These are phyloP conservation scores for Tricholauxania praeusta DNA, from an alignment of 2,888 invertebrate species.

Conservation along the genomic window DNA sequence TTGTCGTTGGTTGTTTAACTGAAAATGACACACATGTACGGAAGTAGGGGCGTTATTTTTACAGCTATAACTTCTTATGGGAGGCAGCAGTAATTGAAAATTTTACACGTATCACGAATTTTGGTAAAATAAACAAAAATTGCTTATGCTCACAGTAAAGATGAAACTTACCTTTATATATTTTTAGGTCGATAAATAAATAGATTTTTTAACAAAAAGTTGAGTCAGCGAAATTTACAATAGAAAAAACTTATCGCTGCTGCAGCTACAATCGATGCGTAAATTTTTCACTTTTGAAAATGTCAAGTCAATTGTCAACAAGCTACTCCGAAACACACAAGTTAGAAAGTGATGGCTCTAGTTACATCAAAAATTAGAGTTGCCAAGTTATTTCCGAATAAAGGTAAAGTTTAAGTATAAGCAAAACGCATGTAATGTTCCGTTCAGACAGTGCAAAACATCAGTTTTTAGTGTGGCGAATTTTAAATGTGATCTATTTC, in stretches of 20 bases:
- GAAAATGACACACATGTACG: neutral
- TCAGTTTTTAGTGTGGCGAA: no score
- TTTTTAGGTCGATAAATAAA: neutral
- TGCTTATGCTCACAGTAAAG: neutral
- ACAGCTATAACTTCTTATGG: neutral
- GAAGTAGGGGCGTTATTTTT: neutral
- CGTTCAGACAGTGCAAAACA: no score
- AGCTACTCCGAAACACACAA: neutral
- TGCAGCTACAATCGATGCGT: conserved; percentile 8
- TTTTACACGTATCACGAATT: neutral
- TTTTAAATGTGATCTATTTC: no score
- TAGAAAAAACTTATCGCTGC: conserved; percentile 9
- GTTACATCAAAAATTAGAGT: neutral
- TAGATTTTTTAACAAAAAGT: neutral
- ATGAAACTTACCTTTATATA: neutral
- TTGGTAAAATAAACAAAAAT: neutral
- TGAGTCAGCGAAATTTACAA: conserved; percentile 35
- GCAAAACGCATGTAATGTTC: no score
- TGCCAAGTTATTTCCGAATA: neutral
- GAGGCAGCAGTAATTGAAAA: neutral
- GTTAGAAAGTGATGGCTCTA: neutral
- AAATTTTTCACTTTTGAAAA: conserved; percentile 12
- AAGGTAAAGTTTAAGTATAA: no score
- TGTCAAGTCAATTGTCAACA: neutral
- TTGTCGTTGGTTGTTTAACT: conserved; percentile 57